These are phyloP conservation scores for Sylvicola fuscatus DNA, from an alignment of 2,888 invertebrate genomes.

Conservation along the genomic window DNA sequence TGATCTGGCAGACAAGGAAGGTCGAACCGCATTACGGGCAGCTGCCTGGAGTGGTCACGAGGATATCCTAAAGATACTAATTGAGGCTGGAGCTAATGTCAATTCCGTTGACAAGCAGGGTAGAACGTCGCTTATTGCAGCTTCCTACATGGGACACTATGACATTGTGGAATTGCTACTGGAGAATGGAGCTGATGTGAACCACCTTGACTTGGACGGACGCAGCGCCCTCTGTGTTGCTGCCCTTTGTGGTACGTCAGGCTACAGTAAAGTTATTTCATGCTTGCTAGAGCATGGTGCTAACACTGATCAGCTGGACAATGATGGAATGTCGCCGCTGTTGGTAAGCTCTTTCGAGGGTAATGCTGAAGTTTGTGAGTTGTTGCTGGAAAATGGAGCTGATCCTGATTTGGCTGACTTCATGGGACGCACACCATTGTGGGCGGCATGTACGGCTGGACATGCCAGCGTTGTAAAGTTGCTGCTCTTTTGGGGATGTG, in stretches of 20 bases:
- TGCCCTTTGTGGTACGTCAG: constrained; percentile 62
- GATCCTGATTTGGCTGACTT: constrained; percentile 75
- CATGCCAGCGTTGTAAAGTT: constrained; percentile 71
- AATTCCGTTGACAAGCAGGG: constrained; percentile 77
- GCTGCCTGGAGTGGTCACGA: constrained; percentile 92
- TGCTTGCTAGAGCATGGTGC: constrained; percentile 64
- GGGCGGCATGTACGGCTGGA: constrained; percentile 86
- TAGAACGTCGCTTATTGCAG: constrained; percentile 81
- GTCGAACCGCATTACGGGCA: constrained; percentile 72
- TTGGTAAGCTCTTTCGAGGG: constrained; percentile 83
- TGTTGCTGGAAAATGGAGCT: constrained; percentile 77
- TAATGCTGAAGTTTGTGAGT: constrained; percentile 78
- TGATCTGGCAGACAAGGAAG: constrained; percentile 72
- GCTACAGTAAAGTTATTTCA: constrained; percentile 43
- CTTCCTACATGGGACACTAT: constrained; percentile 92
- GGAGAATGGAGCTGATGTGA: constrained; percentile 61
- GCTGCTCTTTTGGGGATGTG: constrained; percentile 86
- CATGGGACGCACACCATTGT: constrained; percentile 65
- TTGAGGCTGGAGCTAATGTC: constrained; percentile 56
- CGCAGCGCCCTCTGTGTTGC: constrained; percentile 77
- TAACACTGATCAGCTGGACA: constrained; percentile 60
- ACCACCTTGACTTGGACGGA: constrained; percentile 74
- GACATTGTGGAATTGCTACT: constrained; percentile 70
- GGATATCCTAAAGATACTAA: constrained; percentile 52
- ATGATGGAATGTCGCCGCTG: constrained; percentile 73